Conservation (phyloP, 2,888 invertebrate genomes). For the Exocentrus adspersus region DNA sequence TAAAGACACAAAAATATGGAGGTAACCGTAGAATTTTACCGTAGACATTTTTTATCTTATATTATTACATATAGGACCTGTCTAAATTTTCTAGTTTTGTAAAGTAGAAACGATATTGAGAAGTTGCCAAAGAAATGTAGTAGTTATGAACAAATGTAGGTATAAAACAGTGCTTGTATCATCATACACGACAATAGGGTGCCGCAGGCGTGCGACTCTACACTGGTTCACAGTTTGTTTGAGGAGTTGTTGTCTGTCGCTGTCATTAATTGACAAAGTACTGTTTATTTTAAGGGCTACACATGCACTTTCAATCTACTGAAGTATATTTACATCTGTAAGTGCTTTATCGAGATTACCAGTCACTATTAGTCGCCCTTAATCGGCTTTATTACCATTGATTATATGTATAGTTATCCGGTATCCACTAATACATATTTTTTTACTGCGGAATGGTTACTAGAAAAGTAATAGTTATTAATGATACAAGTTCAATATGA, state of each 20-base stretch:
- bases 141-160: no score
- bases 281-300: slow-evolving; percentile 62
- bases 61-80: background rate
- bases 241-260: slow-evolving; percentile 51
- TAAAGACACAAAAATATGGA: no score
- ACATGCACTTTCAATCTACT: slow-evolving; percentile 62
- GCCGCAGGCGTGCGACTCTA: slow-evolving; percentile 29
- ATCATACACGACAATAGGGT: slow-evolving; percentile 12
- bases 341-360: slow-evolving; percentile 52
- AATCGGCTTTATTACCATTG: slow-evolving; percentile 1
- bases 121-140: background rate
- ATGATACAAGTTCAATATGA: no score
- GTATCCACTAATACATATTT: no score
- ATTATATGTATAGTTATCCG: background rate
- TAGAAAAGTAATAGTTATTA: no score
- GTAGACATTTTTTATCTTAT: background rate
- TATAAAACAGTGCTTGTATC: slow-evolving; percentile 6
- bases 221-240: slow-evolving; percentile 41
- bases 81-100: background rate
- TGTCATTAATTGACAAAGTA: slow-evolving; percentile 61
- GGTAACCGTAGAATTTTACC: background rate
- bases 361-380: slow-evolving; percentile 5
- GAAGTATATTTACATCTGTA: slow-evolving; percentile 61
- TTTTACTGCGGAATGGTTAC: no score
- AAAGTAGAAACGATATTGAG: background rate